Evolutionary conservation across 1,140 invertebrate genomes (phyloP).

Genomic region (Cryptotermes secundus): DNA sequence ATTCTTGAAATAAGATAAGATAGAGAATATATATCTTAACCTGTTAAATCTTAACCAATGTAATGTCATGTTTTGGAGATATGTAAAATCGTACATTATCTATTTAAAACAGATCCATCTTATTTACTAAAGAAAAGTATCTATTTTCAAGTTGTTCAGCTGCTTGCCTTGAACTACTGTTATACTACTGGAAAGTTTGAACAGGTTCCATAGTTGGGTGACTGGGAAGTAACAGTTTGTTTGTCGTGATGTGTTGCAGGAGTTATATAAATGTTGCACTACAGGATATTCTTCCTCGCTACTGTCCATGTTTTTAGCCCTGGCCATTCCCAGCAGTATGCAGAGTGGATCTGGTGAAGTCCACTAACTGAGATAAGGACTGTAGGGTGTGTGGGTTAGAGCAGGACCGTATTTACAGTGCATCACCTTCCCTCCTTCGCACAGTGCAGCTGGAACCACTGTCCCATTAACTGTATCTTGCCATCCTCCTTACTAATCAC

Average conservation of each 20-base stretch:
- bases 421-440: no score
- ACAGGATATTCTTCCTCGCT: neutral
- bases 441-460: no score
- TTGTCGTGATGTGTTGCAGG: neutral
- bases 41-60: constrained; percentile 33
- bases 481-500: no score
- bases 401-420: no score
- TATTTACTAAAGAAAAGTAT: constrained; percentile 23
- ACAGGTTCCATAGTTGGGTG: neutral
- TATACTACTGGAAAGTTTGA: neutral
- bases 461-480: no score
- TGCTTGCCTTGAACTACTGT: constrained; percentile 20
- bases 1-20: constrained; percentile 29
- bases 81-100: constrained; percentile 27
- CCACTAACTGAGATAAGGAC: no score
- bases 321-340: no score
- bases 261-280: neutral
- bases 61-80: constrained; percentile 30
- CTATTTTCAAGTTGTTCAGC: constrained; percentile 31
- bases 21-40: constrained; percentile 30
- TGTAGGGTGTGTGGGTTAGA: no score
- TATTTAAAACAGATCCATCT: constrained; percentile 25
- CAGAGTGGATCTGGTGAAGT: no score
- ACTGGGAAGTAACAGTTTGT: constrained; percentile 2
- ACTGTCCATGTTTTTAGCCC: no score